phyloP scores from a whole-genome alignment of 2,888 invertebrate genomes.

The Eupithecia centaureata region DNA sequence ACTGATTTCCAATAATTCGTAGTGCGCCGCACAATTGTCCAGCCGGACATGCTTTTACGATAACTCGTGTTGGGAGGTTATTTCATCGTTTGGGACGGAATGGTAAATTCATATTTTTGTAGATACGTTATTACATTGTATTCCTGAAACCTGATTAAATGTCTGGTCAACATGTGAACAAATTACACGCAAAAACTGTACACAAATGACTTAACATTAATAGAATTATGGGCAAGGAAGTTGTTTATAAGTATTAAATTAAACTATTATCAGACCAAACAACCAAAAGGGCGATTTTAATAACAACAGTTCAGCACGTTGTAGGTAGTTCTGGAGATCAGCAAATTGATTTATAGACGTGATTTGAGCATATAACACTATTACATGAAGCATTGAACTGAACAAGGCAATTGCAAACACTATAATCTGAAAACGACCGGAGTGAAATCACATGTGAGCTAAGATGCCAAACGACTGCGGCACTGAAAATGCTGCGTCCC shows the following conservation, averaged over 20 bases:
- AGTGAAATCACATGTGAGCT: slow-evolving; percentile 46
- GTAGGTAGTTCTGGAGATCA: slow-evolving; percentile 6
- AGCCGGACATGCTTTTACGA: slow-evolving; percentile 27
- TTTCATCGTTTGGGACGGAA: not conserved
- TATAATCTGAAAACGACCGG: slow-evolving; percentile 58
- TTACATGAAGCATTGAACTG: slow-evolving; percentile 59
- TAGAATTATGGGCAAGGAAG: not conserved
- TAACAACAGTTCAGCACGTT: not conserved
- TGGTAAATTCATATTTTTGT: not conserved
- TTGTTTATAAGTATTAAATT: not conserved
- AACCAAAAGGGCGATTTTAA: not conserved
- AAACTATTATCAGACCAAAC: not conserved
- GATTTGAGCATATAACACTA: not conserved
- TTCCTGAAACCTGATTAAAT: not conserved
- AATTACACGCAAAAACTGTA: not conserved
- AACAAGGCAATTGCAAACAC: slow-evolving; percentile 61
- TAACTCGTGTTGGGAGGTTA: slow-evolving; percentile 20
- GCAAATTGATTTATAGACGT: not conserved
- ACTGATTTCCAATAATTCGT: slow-evolving; percentile 55
- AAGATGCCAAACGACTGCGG: slow-evolving; percentile 8
- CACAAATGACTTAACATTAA: not conserved
- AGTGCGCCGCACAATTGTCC: slow-evolving; percentile 29
- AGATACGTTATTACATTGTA: not conserved
- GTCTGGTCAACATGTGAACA: not conserved
- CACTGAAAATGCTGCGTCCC: not conserved